These are phyloP conservation scores for Tenebrio molitor DNA, from an alignment of 1,140 invertebrate genomes.

Conservation along the genomic window DNA sequence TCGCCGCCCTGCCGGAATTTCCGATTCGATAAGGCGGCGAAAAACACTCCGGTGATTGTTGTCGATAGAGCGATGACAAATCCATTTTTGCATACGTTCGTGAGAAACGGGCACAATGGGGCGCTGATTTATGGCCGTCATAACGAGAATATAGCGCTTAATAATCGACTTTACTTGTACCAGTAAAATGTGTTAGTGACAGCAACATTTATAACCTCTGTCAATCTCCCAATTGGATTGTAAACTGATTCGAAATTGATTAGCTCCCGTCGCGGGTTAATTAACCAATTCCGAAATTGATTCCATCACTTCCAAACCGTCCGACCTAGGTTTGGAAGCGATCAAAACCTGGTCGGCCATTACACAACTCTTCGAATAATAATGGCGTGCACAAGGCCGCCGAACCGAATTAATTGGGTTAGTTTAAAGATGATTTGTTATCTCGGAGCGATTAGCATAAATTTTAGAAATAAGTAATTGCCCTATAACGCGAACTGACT, in stretches of 20 bases:
- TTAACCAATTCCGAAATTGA: too few species aligned
- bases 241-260: conserved; percentile 17
- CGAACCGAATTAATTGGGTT: conserved; percentile 18
- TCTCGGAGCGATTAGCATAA: conserved; percentile 16
- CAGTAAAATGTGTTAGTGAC: conserved; percentile 22
- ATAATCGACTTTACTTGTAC: conserved; percentile 12
- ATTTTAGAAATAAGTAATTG: conserved; percentile 23
- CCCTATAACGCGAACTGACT: background rate
- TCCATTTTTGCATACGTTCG: conserved; percentile 13
- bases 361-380: background rate
- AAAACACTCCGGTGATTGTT: background rate
- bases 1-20: too few species aligned
- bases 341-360: too few species aligned
- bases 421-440: conserved; percentile 26
- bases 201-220: conserved; percentile 19
- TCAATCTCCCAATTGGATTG: conserved; percentile 12
- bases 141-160: conserved; percentile 1
- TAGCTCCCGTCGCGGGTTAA: background rate
- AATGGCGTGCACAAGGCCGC: background rate
- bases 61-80: conserved; percentile 20
- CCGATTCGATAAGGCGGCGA: conserved; percentile 5
- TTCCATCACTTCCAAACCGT: background rate
- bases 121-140: conserved; percentile 7
- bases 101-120: background rate
- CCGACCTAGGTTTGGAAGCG: background rate